Evolutionary conservation across 53 echinoderm and acorn worm genomes (phyloP), one percentile per base, ranked within the genome.

Genomic region (Stichopus horrens): DNA sequence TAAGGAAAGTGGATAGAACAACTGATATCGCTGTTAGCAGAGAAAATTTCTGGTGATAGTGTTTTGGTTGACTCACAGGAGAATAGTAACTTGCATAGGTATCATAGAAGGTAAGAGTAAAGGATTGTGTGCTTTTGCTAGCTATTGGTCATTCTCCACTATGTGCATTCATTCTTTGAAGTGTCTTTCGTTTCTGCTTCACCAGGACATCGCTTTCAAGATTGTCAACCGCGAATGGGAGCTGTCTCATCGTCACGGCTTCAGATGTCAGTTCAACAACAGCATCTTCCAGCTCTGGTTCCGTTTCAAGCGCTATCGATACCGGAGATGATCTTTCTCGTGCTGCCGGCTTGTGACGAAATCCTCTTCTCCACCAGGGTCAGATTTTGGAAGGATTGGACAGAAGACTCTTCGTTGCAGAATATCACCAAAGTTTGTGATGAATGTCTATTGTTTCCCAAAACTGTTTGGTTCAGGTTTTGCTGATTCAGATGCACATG

Each of bases 171-270:
- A 77, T 55, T 76, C 51, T 88, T 54, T 9, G 60, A 84, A 82
- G 9, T 55, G 23, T 51, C 14, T 53, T 86, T 87, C 51, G 23
- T 88, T 58, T 79, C 76, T 74, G 19, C 55, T 58, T 58, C 54
- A 86, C 9, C 91, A 97, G 97, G 97, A 97, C 86, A 93, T 97
- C 52, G 97, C 97, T 74, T 97, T 97, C 90, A 97, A 97, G 94
- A 97, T 97, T 67, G 97, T 97, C 23, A 97, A 97, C 79, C 89
- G 97, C 7, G 97, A 97, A 66, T 97, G 97, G 97, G 97, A 97
- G 82, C 92, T 95, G 77, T 95, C 95, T 5, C 97, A 97, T 71
- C 92, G 97, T 4, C 95, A 97, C 83, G 97, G 97, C 16, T 97
- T 97, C 92, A 81, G 97, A 13, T 97, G 97, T 86, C 97, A 97